Evolutionary conservation across 64 coral and sea anemone genomes (phyloP).

Genomic region (Trachythela sp.): DNA sequence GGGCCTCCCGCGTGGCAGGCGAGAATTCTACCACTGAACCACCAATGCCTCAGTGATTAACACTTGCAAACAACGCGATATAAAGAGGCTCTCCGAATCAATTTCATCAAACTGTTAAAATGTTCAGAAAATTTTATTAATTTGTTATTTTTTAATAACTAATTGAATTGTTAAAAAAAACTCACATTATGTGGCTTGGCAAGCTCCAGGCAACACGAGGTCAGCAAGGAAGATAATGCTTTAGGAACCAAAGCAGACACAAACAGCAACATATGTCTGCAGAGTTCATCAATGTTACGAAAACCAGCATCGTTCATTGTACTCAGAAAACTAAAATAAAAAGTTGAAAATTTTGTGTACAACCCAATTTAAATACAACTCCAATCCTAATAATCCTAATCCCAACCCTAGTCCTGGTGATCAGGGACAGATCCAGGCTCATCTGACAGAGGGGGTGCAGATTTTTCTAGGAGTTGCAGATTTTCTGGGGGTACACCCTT

Average conservation of each 20-base stretch:
- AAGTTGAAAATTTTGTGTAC: too few species aligned
- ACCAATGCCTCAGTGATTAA: neutral
- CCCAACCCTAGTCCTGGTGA: too few species aligned
- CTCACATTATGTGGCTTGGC: slow-evolving; percentile 81
- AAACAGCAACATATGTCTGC: slow-evolving; percentile 83
- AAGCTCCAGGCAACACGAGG: slow-evolving; percentile 86
- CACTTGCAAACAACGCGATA: neutral
- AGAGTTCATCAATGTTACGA: slow-evolving; percentile 61
- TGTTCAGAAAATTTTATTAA: too few species aligned
- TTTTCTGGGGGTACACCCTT: too few species aligned
- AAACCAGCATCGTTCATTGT: slow-evolving; percentile 68
- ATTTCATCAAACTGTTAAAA: neutral
- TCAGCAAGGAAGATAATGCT: slow-evolving; percentile 79
- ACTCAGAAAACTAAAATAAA: slow-evolving; percentile 51
- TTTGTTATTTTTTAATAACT: neutral
- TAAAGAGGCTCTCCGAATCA: neutral
- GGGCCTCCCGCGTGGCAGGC: slow-evolving; percentile 31
- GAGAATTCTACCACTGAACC: slow-evolving; percentile 34
- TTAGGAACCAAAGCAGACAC: slow-evolving; percentile 90
- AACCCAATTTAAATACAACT: too few species aligned
- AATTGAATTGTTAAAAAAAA: neutral
- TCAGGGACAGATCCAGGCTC: too few species aligned
- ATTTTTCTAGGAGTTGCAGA: too few species aligned
- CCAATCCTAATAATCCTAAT: too few species aligned
- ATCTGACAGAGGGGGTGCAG: too few species aligned